Evolutionary conservation across 2,113 vertebrate genomes (phyloP).

Genomic region (Podarcis muralis): DNA sequence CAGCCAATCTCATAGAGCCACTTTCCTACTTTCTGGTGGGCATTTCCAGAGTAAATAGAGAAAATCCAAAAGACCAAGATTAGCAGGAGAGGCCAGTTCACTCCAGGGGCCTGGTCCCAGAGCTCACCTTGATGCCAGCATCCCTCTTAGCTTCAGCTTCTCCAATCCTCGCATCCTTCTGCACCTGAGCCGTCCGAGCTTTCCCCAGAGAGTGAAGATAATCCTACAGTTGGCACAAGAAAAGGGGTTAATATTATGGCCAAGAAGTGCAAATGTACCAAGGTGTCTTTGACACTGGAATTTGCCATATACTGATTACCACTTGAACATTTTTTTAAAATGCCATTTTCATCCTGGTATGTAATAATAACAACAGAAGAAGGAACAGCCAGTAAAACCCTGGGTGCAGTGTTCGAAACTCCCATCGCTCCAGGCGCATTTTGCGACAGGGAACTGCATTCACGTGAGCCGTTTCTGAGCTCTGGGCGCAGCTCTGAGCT

Average conservation of each 20-base stretch:
- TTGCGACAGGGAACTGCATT: no score
- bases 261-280: background rate
- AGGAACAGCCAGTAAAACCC: no score
- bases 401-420: no score
- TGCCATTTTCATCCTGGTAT: no score
- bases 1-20: background rate
- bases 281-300: no score
- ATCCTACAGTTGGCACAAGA: slow-evolving; percentile 70
- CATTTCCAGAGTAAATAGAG: background rate
- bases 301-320: no score
- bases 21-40: background rate
- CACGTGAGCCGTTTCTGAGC: no score
- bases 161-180: slow-evolving; percentile 90
- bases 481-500: no score
- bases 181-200: slow-evolving; percentile 91
- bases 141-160: slow-evolving; percentile 92
- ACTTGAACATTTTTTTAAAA: no score
- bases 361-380: no score
- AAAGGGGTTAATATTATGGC: background rate
- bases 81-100: background rate
- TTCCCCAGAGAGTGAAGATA: slow-evolving; percentile 90
- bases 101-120: background rate
- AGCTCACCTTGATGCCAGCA: slow-evolving; percentile 84
- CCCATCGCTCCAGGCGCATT: no score
- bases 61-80: background rate